A percentile compares a stretch with the other conserved stretches of the same genome.
Evolutionary conservation across 2,113 vertebrate species (phyloP).

Genomic region (Tachysurus vachellii): DNA sequence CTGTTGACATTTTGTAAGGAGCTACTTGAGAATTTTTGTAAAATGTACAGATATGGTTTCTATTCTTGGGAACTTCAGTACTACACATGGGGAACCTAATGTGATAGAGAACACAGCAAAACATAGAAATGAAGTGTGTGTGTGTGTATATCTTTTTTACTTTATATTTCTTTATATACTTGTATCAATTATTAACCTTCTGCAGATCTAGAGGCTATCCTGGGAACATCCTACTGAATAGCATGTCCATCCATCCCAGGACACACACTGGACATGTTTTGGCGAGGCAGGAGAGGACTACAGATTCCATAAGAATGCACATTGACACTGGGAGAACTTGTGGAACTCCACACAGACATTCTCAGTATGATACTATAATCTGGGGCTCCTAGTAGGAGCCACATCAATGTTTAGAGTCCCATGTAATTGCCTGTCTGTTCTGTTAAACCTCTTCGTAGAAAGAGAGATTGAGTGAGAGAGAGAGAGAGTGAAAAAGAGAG

Average conservation of each 20-base stretch:
- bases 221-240: neutral
- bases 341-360: too few relatives aligned
- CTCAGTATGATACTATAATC: neutral
- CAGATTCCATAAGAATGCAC: neutral
- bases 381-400: too few relatives aligned
- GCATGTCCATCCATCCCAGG: neutral
- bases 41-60: neutral
- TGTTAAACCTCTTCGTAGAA: neutral
- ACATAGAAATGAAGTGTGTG: neutral
- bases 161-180: too few relatives aligned
- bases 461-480: neutral
- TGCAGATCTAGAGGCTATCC: neutral
- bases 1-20: conserved; percentile 6
- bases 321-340: neutral
- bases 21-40: neutral
- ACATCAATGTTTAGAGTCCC: neutral
- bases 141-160: neutral
- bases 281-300: neutral
- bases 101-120: neutral
- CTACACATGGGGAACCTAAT: neutral
- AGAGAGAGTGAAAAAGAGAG: neutral
- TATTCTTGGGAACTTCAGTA: neutral
- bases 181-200: neutral
- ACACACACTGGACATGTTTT: neutral
- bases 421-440: neutral